Base-by-base conservation (phyloP, 2,797 vertebrate genomes). In the Nannoperca obscura region DNA sequence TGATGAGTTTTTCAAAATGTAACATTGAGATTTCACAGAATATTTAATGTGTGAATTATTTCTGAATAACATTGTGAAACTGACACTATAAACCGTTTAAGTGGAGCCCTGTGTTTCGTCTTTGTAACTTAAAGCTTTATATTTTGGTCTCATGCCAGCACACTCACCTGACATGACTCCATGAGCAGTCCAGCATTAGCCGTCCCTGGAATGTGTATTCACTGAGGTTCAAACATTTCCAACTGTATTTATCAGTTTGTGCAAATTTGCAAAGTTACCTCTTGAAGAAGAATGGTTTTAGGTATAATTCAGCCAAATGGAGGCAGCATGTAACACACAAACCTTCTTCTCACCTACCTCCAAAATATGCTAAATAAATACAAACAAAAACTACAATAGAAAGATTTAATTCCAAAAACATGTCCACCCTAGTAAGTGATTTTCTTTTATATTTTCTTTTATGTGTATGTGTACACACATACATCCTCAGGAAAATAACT, bases 161-260 rank as follows among this genome's bases (percentile, higher is more conserved):
- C 1, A 12, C 80, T 92, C 88, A 92, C 89, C 92, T 93, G 90
- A 89, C 83, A 88, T 91, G 90, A 92, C 90, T 92, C 83, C 76
- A 58, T 57, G 80, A 85, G 75, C 38, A 7, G 38, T 60, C 44
- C 74, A 52, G 87, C 61, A 50, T 86, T 75, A 83, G 84, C 69
- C 38, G 67, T 46, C 47, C 52, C 75, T 84, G 89, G 87, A 91
- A 92, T 89, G 91, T 87, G 86, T 78, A 64, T 78, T 70, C 74
- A 77, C 79, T 1, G 36, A 9, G 38, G 78, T 76, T 83, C 68
- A 74, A 81, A 75, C 67, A 24, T 77, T 78, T 87, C 78, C 57
- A 46, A 73, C 77, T 64, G 54, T 59, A 69, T 84, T 88, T 59
- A 82, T 81, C 76, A 81, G 59, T 71, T 68, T 63, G 36, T 75